A percentile compares a stretch with the other conserved stretches of the same genome.
phyloP scores from a whole-genome alignment of 2,797 vertebrate genomes.

The Crax fasciolata region DNA sequence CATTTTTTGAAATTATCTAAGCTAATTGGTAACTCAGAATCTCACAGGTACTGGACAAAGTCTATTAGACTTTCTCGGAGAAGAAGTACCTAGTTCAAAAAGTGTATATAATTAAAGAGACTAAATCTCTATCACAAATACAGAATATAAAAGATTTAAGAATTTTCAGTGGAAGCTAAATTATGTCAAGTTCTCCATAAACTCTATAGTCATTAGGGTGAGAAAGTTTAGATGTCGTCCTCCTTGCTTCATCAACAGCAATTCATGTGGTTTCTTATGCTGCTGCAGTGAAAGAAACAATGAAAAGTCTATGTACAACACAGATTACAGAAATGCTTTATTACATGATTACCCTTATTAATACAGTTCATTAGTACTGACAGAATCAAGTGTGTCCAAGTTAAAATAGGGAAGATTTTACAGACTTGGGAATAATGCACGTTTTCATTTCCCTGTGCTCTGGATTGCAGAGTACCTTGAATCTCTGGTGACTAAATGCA shows the following conservation, averaged over 20 bases:
- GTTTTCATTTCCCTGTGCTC: background rate
- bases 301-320: background rate
- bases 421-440: rapidly evolving
- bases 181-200: background rate
- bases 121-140: background rate
- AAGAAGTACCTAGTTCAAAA: background rate
- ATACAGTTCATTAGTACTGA: background rate
- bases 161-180: background rate
- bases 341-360: background rate
- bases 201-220: background rate
- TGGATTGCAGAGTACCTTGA: background rate
- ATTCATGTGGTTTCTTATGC: background rate
- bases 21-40: constrained; percentile 7
- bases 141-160: background rate
- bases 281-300: background rate
- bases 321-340: background rate
- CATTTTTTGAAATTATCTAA: background rate
- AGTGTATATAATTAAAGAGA: background rate
- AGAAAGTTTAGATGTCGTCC: background rate
- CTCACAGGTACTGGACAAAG: background rate
- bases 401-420: rapidly evolving
- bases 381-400: background rate
- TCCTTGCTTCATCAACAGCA: background rate
- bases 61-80: background rate
- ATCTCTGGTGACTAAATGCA: background rate